A percentile compares a stretch with the other conserved stretches of the same genome.
phyloP scores from a whole-genome alignment of 2,113 vertebrate genomes.

The Bungarus multicinctus region DNA sequence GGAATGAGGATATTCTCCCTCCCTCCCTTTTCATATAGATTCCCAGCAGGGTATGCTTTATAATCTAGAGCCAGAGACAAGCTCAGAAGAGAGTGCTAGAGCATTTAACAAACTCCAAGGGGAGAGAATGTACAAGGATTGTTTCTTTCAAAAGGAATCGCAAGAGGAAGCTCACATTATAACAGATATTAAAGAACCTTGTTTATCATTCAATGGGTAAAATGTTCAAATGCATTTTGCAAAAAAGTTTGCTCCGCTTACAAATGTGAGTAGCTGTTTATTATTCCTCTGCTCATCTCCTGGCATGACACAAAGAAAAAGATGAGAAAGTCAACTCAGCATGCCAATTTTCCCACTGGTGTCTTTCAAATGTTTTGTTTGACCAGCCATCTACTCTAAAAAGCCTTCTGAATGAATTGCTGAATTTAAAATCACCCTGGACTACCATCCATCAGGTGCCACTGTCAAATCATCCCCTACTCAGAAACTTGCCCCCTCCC shows the following conservation, averaged over 20 bases:
- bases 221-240: background rate
- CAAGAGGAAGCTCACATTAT: background rate
- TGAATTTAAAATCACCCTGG: slow-evolving; percentile 17
- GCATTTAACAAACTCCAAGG: slow-evolving; percentile 2
- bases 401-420: slow-evolving; percentile 22
- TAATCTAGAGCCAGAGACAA: background rate
- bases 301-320: background rate
- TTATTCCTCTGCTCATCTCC: background rate
- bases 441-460: slow-evolving; percentile 18
- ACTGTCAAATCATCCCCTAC: slow-evolving; percentile 6
- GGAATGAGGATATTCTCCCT: too few species aligned
- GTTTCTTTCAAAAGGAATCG: background rate
- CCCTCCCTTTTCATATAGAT: background rate
- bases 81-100: background rate
- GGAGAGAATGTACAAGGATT: background rate
- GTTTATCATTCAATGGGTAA: background rate
- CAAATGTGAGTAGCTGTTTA: background rate
- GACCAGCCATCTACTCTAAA: slow-evolving; percentile 10
- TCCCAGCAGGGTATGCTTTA: background rate
- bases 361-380: slow-evolving; percentile 17
- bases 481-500: slow-evolving; percentile 7
- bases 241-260: slow-evolving; percentile 2
- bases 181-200: background rate
- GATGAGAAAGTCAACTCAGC: background rate
- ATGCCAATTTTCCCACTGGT: background rate